These are phyloP conservation scores for Sericinus montela DNA, from an alignment of 2,888 invertebrate genomes.

Conservation along the genomic window DNA sequence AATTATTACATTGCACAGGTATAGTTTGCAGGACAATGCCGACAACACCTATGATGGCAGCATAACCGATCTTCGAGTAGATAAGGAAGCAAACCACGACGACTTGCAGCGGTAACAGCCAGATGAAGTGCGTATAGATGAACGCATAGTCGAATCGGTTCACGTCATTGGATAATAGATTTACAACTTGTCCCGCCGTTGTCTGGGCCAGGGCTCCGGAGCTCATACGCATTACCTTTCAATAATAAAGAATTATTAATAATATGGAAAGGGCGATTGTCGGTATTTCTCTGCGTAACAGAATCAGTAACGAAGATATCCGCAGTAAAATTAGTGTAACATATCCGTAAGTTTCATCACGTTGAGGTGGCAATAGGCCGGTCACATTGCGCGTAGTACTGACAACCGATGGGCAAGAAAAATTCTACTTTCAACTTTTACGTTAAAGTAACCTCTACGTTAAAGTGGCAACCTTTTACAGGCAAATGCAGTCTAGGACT, in stretches of 20 bases:
- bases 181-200: slow-evolving; percentile 93
- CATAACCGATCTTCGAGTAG: slow-evolving; percentile 85
- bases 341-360: no score
- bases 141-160: slow-evolving; percentile 93
- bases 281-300: no score
- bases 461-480: no score
- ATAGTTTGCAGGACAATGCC: slow-evolving; percentile 88
- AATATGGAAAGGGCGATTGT: no score
- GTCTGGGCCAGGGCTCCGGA: slow-evolving; percentile 92
- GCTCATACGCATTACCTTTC: slow-evolving; percentile 82
- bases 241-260: slow-evolving; percentile 6
- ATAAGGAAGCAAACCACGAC: slow-evolving; percentile 85
- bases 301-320: no score
- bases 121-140: slow-evolving; percentile 91
- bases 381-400: no score
- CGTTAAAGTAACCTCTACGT: no score
- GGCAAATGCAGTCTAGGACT: no score
- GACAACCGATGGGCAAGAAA: no score
- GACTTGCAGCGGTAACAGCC: slow-evolving; percentile 89
- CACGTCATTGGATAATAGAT: slow-evolving; percentile 96
- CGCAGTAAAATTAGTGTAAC: no score
- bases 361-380: no score
- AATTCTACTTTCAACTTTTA: no score
- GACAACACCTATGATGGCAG: slow-evolving; percentile 87
- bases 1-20: slow-evolving; percentile 86